phyloP scores from a whole-genome alignment of 2,113 vertebrate species.

The Meles meles region DNA sequence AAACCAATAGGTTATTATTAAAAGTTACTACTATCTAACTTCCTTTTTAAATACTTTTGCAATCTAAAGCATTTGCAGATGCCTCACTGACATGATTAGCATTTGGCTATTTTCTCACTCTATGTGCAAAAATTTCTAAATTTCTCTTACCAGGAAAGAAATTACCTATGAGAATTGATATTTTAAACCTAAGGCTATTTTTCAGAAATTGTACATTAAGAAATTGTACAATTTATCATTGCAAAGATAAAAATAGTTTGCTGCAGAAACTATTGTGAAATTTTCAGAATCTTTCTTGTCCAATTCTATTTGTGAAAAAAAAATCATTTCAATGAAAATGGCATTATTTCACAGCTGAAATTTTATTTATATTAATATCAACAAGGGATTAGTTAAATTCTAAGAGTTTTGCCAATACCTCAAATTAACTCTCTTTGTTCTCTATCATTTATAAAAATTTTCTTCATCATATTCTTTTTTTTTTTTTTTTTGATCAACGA shows the following conservation, averaged over 20 bases:
- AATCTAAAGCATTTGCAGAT: neutral
- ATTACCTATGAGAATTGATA: constrained; percentile 3
- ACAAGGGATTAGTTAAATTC: neutral
- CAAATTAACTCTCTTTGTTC: neutral
- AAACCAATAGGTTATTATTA: neutral
- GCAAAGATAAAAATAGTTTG: constrained; percentile 33
- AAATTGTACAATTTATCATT: too few species aligned
- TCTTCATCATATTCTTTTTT: too few species aligned
- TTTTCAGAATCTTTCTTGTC: neutral
- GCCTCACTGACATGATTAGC: neutral
- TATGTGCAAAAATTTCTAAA: neutral
- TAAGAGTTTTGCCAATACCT: neutral
- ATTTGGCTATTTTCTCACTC: neutral
- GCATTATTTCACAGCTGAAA: neutral
- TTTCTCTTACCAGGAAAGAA: neutral
- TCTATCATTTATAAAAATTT: neutral
- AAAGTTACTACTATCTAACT: neutral
- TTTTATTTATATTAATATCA: neutral
- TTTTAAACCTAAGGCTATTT: constrained; percentile 19
- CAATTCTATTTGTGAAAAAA: neutral
- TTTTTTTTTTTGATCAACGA: neutral
- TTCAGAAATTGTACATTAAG: constrained; percentile 37
- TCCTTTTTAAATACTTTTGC: neutral
- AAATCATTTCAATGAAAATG: neutral
- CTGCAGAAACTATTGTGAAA: neutral